These are phyloP conservation scores for Lysiphlebus fabarum DNA, from an alignment of 1,140 invertebrate genomes.

Conservation along the genomic window DNA sequence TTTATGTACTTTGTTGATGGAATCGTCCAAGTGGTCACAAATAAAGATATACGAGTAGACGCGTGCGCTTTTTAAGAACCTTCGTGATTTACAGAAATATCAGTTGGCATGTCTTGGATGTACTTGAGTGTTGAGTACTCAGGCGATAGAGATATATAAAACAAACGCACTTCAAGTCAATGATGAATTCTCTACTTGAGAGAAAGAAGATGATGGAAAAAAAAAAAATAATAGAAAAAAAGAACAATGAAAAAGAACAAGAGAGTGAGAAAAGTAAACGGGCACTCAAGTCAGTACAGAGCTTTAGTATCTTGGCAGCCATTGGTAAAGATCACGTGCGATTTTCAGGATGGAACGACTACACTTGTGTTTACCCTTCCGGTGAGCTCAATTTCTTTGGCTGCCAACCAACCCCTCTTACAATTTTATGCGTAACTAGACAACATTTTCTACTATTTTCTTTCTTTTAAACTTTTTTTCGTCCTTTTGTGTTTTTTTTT, in stretches of 20 bases:
- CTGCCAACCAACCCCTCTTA: constrained; percentile 1
- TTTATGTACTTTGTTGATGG: background rate
- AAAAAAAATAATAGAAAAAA: background rate
- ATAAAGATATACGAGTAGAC: background rate
- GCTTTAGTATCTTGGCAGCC: constrained; percentile 10
- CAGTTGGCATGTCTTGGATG: constrained; percentile 2
- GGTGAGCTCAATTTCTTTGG: constrained; percentile 12
- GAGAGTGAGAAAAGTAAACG: constrained; percentile 1
- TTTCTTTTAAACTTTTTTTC: constrained; percentile 2
- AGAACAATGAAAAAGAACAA: background rate
- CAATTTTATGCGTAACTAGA: constrained; percentile 1
- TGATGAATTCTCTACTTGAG: too few relatives aligned
- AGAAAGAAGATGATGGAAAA: too few relatives aligned
- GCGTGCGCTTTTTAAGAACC: constrained; percentile 13
- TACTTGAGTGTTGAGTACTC: background rate
- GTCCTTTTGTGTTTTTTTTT: too few relatives aligned
- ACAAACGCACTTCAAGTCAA: too few relatives aligned
- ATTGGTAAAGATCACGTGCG: constrained; percentile 17
- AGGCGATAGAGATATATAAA: too few relatives aligned
- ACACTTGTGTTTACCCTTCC: constrained; percentile 20
- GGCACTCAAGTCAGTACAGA: background rate
- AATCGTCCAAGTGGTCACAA: constrained; percentile 1
- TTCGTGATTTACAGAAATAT: constrained; percentile 9
- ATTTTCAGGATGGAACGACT: constrained; percentile 22
- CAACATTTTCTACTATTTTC: background rate